Base-by-base conservation (phyloP, 2,888 invertebrate species). In the Parasteatoda lunata region DNA sequence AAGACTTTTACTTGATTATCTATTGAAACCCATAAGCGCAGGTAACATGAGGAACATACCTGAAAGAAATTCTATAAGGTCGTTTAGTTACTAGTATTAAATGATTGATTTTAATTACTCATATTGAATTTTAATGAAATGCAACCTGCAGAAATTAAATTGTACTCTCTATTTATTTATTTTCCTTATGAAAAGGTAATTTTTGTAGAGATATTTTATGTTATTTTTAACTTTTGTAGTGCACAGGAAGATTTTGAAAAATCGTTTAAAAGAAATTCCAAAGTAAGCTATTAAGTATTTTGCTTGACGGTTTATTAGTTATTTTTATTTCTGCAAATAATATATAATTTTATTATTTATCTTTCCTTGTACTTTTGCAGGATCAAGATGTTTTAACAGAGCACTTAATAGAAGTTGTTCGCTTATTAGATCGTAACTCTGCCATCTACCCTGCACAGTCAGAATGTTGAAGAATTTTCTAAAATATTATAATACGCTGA, bases 201-300 rank as follows among this genome's bases (percentile, higher is more conserved):
- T n/a, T 59, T 54, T 65, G 4, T 15, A 45, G 51, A 4, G 45
- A 11, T 4, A 68, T 78, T 65, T 45, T 49, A 15, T 70, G n/a
- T 54, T 51, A 11, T 59, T 54, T 49, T 75, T 47, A 7, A 51
- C 70, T 7, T 59, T 73, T 80, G 4, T 52, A 87, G 86, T 87
- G 86, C 73, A 13, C 86, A 83, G 83, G 88, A 88, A 66, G 88
- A 77, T 83, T 88, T 88, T 88, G 88, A 88, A 52, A 78, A 70
- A n/a, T 64, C 81, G n/a, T 88, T 88, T 76, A 75, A 76, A 15
- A 88, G 71, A 51, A 82, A 76, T 48, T 88, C 83, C 51, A 73
- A 66, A 68, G 88, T 88, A 79, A 76, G 79, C 69, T 49, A 30
- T 51, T 52, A 13, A 5, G 11, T 13, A 47, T 52, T 45, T 72